Evolutionary conservation across 1,140 invertebrate species (phyloP).

Genomic region (Drosophila ercepeae): DNA sequence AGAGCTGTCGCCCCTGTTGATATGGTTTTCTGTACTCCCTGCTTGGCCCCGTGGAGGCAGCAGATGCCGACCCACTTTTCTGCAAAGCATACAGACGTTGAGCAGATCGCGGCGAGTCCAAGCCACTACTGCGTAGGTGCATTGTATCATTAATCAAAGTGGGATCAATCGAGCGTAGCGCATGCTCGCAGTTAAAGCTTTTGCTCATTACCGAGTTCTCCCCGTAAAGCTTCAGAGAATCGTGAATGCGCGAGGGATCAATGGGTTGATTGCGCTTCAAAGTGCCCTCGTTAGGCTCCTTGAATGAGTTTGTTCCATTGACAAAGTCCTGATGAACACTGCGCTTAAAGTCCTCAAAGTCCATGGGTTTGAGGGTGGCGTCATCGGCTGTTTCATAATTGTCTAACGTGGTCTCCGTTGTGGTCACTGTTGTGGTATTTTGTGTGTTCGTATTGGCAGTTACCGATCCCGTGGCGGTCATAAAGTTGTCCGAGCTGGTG

Average conservation of each 20-base stretch:
- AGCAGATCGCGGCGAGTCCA: conserved; percentile 58
- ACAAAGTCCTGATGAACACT: conserved; percentile 81
- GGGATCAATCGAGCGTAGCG: conserved; percentile 77
- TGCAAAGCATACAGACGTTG: conserved; percentile 79
- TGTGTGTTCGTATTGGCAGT: conserved; percentile 70
- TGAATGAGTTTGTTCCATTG: conserved; percentile 79
- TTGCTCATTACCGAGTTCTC: conserved; percentile 83
- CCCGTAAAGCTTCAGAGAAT: conserved; percentile 83
- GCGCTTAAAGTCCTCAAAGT: conserved; percentile 82
- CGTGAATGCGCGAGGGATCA: conserved; percentile 84
- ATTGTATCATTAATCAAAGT: conserved; percentile 78
- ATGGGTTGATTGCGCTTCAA: conserved; percentile 84
- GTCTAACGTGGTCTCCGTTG: conserved; percentile 67
- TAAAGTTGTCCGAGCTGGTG: conserved; percentile 75
- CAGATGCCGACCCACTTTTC: conserved; percentile 83
- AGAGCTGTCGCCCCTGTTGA: conserved; percentile 68
- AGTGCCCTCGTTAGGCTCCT: conserved; percentile 81
- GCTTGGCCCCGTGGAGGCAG: conserved; percentile 36
- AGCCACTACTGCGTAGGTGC: conserved; percentile 59
- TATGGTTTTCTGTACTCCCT: conserved; percentile 52
- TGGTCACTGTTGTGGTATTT: conserved; percentile 61
- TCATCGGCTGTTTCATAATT: conserved; percentile 74
- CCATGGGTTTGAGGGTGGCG: conserved; percentile 79
- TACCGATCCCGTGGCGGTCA: conserved; percentile 75
- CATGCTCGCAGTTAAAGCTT: conserved; percentile 82